A percentile compares a stretch with the other conserved stretches of the same genome.
These are phyloP conservation scores for Drosophila ironensis DNA, from an alignment of 1,140 invertebrate genomes.

Conservation along the genomic window DNA sequence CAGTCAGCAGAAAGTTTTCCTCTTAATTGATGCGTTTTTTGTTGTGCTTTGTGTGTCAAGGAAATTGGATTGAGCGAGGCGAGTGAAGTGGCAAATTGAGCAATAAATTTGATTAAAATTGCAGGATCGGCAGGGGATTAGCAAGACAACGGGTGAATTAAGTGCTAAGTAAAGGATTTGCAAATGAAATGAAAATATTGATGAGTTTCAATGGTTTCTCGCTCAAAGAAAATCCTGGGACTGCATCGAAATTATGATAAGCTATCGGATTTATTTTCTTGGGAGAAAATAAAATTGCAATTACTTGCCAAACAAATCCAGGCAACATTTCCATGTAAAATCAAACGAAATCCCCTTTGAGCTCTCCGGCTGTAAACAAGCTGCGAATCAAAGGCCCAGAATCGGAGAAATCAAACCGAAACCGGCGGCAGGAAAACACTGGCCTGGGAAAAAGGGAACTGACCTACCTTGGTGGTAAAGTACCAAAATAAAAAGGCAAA, in stretches of 20 bases:
- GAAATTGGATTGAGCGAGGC: constrained; percentile 43
- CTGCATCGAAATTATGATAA: background rate
- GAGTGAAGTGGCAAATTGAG: constrained; percentile 44
- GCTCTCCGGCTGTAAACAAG: constrained; percentile 35
- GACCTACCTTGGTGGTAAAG: constrained; percentile 21
- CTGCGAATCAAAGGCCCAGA: constrained; percentile 41
- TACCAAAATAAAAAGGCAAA: constrained; percentile 32
- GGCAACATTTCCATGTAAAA: constrained; percentile 21
- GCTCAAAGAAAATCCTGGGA: background rate
- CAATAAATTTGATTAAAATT: constrained; percentile 47
- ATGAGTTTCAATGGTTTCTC: background rate
- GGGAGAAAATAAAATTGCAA: background rate
- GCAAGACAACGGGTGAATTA: background rate
- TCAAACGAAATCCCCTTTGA: constrained; percentile 28
- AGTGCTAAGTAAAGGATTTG: background rate
- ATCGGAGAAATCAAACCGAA: constrained; percentile 28
- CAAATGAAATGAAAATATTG: too few relatives aligned
- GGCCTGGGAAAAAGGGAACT: background rate
- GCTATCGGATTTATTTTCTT: background rate
- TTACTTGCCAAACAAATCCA: constrained; percentile 21
- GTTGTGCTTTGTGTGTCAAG: constrained; percentile 6
- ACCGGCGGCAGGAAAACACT: background rate
- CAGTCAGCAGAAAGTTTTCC: constrained; percentile 26
- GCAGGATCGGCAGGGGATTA: background rate
- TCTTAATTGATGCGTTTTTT: constrained; percentile 34